These are phyloP conservation scores for Centruroides sculpturatus DNA, from an alignment of 1,140 invertebrate genomes.

Conservation along the genomic window DNA sequence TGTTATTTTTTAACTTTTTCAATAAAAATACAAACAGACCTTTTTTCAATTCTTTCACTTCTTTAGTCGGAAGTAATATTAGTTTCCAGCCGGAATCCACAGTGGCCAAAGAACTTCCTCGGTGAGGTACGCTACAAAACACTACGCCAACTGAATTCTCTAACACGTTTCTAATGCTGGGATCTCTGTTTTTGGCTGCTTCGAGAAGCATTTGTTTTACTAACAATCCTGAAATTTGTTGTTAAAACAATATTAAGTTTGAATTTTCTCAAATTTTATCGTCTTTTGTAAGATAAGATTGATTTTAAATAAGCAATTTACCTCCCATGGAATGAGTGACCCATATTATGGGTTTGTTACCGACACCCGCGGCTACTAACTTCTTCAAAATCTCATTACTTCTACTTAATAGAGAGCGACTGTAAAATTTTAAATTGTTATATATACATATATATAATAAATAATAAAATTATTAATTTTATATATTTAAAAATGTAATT, in stretches of 20 bases:
- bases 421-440: constrained; percentile 15
- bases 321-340: constrained; percentile 73
- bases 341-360: constrained; percentile 56
- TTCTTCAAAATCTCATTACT: constrained; percentile 45
- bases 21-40: constrained; percentile 22
- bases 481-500: too few species aligned
- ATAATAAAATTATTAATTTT: too few species aligned
- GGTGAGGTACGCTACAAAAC: constrained; percentile 67
- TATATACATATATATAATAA: background rate
- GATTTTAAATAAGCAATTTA: constrained; percentile 15
- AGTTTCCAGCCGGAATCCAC: constrained; percentile 33
- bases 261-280: too few species aligned
- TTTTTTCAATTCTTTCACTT: constrained; percentile 61
- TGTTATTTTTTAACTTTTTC: too few species aligned
- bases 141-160: constrained; percentile 38
- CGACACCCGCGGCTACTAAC: constrained; percentile 49
- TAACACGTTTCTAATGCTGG: constrained; percentile 18
- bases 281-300: background rate
- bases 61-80: constrained; percentile 57
- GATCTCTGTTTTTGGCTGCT: constrained; percentile 25
- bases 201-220: constrained; percentile 56
- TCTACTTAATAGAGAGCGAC: constrained; percentile 40
- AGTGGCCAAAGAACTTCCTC: constrained; percentile 50
- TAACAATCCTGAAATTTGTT: constrained; percentile 39
- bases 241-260: background rate